Evolutionary conservation across 35 echinoderm and acorn worm species (phyloP).

Genomic region (Lytechinus variegatus): DNA sequence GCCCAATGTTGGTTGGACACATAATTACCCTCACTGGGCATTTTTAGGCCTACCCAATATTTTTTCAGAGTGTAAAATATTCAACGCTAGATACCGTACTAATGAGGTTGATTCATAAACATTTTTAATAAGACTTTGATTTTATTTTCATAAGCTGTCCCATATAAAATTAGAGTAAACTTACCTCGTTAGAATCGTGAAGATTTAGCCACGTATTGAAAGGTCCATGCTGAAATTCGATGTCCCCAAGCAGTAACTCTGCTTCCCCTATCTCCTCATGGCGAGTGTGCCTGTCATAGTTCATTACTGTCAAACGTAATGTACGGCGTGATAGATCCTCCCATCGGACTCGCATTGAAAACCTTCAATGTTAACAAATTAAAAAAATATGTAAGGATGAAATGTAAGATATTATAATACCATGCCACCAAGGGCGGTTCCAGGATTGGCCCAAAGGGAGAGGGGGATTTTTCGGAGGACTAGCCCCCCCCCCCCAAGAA

Average conservation of each 20-base stretch:
- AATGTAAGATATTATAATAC: neutral
- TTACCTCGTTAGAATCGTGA: slow-evolving; percentile 68
- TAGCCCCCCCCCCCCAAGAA: too few relatives aligned
- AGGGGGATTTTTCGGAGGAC: too few relatives aligned
- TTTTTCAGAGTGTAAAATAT: too few relatives aligned
- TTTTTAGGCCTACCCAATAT: too few relatives aligned
- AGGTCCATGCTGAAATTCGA: slow-evolving; percentile 73
- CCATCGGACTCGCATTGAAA: slow-evolving; percentile 61
- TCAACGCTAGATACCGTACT: too few relatives aligned
- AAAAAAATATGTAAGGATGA: neutral
- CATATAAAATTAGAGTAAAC: neutral
- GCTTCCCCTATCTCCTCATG: slow-evolving; percentile 78
- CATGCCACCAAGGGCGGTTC: too few relatives aligned
- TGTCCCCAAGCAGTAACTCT: slow-evolving; percentile 64
- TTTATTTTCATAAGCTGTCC: too few relatives aligned
- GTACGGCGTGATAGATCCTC: slow-evolving; percentile 65
- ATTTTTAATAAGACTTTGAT: too few relatives aligned
- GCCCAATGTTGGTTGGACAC: too few relatives aligned
- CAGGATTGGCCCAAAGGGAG: too few relatives aligned
- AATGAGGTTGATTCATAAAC: too few relatives aligned
- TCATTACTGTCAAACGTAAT: slow-evolving; percentile 62
- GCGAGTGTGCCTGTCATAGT: slow-evolving; percentile 71
- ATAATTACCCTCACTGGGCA: too few relatives aligned
- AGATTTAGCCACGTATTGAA: slow-evolving; percentile 89
- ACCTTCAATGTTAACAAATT: neutral